A percentile compares a stretch with the other conserved stretches of the same genome.
Conservation (phyloP, 1,140 invertebrate species). For the Muscidifurax raptorellus region DNA sequence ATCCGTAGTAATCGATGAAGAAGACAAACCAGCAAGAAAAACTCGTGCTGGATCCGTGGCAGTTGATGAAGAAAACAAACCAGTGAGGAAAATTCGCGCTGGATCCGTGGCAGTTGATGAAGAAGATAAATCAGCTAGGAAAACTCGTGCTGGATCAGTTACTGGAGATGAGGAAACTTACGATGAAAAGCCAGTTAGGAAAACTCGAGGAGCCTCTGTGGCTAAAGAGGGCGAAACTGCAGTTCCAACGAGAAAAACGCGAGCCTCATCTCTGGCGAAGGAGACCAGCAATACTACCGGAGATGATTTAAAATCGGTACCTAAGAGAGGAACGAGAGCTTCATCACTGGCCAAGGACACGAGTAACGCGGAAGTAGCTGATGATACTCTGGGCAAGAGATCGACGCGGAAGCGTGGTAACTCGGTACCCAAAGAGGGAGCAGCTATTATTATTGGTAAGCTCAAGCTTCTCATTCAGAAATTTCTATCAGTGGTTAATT, state of each 20-base stretch:
- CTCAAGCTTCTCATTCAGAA: neutral
- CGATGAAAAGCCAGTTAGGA: neutral
- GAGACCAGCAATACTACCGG: constrained; percentile 14
- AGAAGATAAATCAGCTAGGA: neutral
- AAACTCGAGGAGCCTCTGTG: constrained; percentile 43
- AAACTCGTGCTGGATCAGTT: constrained; percentile 15
- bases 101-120: constrained; percentile 7
- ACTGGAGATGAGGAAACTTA: neutral
- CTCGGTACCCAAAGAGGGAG: constrained; percentile 62
- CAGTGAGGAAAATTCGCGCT: neutral
- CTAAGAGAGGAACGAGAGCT: constrained; percentile 51
- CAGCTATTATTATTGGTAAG: neutral
- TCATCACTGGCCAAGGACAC: constrained; percentile 54
- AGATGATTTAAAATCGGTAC: neutral
- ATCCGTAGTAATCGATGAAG: neutral
- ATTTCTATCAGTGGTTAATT: neutral
- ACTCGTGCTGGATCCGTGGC: constrained; percentile 49
- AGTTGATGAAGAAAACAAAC: neutral
- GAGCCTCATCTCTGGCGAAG: constrained; percentile 44
- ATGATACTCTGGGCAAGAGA: neutral
- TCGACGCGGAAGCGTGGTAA: constrained; percentile 53
- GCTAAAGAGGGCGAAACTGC: constrained; percentile 46
- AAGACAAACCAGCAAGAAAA: constrained; percentile 32
- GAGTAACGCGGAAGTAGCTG: neutral
- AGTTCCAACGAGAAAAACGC: constrained; percentile 20